Base-by-base conservation (phyloP, 2,113 vertebrate species). In the Corvus hawaiiensis region DNA sequence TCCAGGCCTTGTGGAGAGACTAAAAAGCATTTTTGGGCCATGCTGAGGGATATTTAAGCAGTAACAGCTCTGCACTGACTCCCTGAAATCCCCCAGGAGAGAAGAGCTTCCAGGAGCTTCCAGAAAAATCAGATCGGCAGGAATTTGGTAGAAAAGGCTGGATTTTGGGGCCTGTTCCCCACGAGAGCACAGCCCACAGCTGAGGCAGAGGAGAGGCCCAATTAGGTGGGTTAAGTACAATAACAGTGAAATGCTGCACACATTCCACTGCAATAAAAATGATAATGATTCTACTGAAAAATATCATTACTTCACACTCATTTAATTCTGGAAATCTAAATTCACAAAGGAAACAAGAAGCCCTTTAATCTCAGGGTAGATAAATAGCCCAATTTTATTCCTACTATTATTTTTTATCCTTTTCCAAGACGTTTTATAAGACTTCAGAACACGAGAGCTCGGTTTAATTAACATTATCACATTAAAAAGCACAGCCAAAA, bases 321-420 rank as follows among this genome's bases (percentile, higher is more conserved):
- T 97, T 97, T 97, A 97, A 94, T 96, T 97, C 89, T 91, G 96
- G 95, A 97, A 97, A 97, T 97, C 96, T 97, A 97, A 97, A 97
- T 96, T 93, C 92, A 94, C 94, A 95, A 94, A 96, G 87, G 92
- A 96, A 97, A 96, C 92, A 94, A 91, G 96, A 90, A 94, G 93
- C 84, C 87, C 90, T 97, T 96, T 96, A 95, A 94, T 96, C 95
- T 96, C 59, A 58, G 44, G 24, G 39, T 84, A 94, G 95, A 94
- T 91, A 96, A 97, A 96, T 96, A 96, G 87, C 78, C 89, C 92
- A 51, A 89, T 97, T 97, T 97, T 96, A 97, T 94, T 97, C 92
- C 95, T 72, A 46, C 94, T 93, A 84, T 94, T 94, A 93, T 95
- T 95, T 97, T 97, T 97, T 92, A 90, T 94, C 82, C 68, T 28